Conservation (phyloP, 2,113 vertebrate species). For the Lamprologus lemairii region DNA sequence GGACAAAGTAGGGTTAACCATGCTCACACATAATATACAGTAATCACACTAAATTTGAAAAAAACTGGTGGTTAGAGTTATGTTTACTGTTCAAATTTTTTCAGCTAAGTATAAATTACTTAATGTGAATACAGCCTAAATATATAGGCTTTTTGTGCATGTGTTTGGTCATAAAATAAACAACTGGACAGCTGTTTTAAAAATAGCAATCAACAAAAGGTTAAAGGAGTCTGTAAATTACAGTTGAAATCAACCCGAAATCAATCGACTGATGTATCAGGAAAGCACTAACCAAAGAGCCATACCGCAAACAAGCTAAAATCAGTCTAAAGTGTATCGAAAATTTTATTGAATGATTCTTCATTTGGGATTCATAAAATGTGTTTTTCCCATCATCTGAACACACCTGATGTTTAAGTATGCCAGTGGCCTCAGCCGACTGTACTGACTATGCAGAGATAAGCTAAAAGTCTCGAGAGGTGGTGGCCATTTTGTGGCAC, state of each 20-base stretch:
- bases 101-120: not conserved
- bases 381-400: not conserved
- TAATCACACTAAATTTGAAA: not conserved
- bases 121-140: not conserved
- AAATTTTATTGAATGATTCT: not conserved
- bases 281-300: not conserved
- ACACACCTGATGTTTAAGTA: not conserved
- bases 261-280: not conserved
- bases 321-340: not conserved
- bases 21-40: not conserved
- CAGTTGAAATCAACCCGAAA: not conserved
- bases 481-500: not conserved
- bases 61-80: not conserved
- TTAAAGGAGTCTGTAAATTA: not conserved
- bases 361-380: not conserved
- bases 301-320: not conserved
- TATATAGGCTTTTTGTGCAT: not conserved
- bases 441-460: not conserved
- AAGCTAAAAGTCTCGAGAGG: not conserved
- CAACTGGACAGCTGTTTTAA: not conserved
- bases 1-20: not conserved
- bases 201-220: not conserved
- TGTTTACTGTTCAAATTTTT: not conserved
- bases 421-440: not conserved
- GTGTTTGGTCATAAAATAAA: not conserved